Percentiles rank a stretch among this genome's conserved stretches.
Evolutionary conservation across 2,113 vertebrate genomes (phyloP).

Genomic region (Percopsis transmontana): DNA sequence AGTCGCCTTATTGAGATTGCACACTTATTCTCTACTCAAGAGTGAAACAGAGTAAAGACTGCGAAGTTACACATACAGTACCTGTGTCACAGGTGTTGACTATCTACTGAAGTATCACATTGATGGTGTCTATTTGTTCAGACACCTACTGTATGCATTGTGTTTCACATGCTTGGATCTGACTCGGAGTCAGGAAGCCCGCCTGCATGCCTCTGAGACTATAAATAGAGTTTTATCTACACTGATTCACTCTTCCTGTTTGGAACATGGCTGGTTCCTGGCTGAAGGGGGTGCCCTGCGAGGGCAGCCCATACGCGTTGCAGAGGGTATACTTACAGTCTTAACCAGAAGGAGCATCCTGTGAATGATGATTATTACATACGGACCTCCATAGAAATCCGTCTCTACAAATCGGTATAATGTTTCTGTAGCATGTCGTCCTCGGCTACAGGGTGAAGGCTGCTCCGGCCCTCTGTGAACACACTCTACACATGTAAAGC

Average conservation of each 20-base stretch:
- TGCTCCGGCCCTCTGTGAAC: too few species aligned
- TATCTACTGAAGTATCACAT: neutral
- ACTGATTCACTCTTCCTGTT: slow-evolving; percentile 46
- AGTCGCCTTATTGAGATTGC: neutral
- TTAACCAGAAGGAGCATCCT: neutral
- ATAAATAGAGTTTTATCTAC: slow-evolving; percentile 50
- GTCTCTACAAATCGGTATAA: too few species aligned
- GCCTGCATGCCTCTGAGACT: neutral
- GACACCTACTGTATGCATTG: neutral
- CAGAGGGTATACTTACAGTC: slow-evolving; percentile 20
- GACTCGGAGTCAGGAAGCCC: slow-evolving; percentile 13
- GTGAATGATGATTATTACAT: too few species aligned
- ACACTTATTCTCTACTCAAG: too few species aligned
- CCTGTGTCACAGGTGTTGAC: too few species aligned
- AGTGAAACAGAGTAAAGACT: neutral
- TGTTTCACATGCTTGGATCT: slow-evolving; percentile 1
- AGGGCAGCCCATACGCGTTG: slow-evolving; percentile 11
- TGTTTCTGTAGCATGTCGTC: too few species aligned
- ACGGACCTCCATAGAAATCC: too few species aligned
- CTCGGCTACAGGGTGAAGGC: too few species aligned
- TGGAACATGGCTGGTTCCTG: slow-evolving; percentile 19
- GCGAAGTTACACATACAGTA: neutral
- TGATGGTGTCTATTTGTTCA: neutral
- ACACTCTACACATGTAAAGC: too few species aligned
- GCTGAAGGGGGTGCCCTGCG: slow-evolving; percentile 2